A percentile compares a stretch with the other conserved stretches of the same genome.
Evolutionary conservation across 2,113 vertebrate species (phyloP).

Genomic region (Andinoacara biseriatus): DNA sequence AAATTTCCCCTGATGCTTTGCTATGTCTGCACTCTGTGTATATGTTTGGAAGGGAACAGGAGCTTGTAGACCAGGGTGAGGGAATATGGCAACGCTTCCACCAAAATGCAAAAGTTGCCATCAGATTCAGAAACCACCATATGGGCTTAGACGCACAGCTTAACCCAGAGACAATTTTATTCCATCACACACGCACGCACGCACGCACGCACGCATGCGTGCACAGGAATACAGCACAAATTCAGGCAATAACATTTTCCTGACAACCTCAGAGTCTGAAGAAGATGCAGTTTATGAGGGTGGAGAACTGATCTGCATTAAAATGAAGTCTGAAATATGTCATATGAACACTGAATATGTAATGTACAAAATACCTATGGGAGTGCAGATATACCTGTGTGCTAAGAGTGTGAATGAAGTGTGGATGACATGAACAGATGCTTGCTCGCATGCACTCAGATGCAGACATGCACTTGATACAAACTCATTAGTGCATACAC

Average conservation of each 20-base stretch:
- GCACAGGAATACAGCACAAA: too few relatives aligned
- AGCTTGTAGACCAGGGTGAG: constrained; percentile 21
- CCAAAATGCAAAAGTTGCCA: constrained; percentile 14
- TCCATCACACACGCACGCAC: neutral
- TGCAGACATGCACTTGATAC: neutral
- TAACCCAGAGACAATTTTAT: constrained; percentile 26
- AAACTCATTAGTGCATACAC: constrained; percentile 29
- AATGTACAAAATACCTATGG: constrained; percentile 26
- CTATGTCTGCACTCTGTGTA: constrained; percentile 13
- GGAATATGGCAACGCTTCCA: constrained; percentile 29
- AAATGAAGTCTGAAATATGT: constrained; percentile 39
- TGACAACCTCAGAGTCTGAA: constrained; percentile 18
- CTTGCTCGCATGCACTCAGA: neutral
- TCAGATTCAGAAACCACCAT: constrained; percentile 39
- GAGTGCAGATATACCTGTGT: constrained; percentile 23
- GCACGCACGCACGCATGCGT: neutral
- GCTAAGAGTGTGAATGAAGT: constrained; percentile 10
- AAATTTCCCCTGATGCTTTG: constrained; percentile 45
- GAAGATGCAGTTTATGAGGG: constrained; percentile 23
- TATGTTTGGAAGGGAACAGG: constrained; percentile 10
- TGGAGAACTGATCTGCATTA: constrained; percentile 28
- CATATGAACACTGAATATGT: constrained; percentile 18
- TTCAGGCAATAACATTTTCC: constrained; percentile 23
- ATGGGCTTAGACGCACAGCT: constrained; percentile 22
- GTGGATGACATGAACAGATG: constrained; percentile 30